Percentiles rank a stretch among this genome's conserved stretches.
Evolutionary conservation across 2,888 invertebrate species (phyloP).

Genomic region (Diaperis boleti): DNA sequence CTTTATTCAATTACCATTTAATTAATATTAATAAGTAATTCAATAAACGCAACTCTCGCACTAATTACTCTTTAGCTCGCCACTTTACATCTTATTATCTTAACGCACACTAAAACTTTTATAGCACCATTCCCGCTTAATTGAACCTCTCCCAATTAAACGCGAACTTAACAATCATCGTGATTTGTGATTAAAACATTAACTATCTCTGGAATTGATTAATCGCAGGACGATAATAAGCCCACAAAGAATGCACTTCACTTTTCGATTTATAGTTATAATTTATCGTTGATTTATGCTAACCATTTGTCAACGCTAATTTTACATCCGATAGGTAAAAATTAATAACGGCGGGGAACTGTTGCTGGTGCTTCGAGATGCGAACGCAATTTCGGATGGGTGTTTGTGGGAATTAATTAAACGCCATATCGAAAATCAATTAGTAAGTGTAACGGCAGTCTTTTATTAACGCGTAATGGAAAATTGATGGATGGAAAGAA

Average conservation of each 20-base stretch:
- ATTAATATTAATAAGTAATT: no score
- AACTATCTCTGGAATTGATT: conserved; percentile 5
- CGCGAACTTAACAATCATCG: no score
- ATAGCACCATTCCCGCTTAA: no score
- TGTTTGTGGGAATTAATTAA: conserved; percentile 9
- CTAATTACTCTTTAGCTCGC: no score
- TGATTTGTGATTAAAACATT: conserved; percentile 2
- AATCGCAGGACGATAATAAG: background rate
- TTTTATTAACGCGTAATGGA: conserved; percentile 2
- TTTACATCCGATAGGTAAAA: conserved; percentile 1
- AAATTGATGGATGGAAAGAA: conserved; percentile 20
- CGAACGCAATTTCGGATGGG: no score
- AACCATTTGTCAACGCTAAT: conserved; percentile 20
- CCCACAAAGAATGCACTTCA: conserved; percentile 4
- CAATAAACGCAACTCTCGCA: no score
- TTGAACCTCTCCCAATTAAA: no score
- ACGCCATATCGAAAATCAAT: conserved; percentile 2
- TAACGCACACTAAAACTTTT: no score
- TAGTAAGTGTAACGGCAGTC: background rate
- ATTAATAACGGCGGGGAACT: background rate
- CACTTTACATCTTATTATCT: no score
- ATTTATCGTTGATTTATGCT: conserved; percentile 25
- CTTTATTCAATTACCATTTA: no score
- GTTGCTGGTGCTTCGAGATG: background rate
- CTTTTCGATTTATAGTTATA: conserved; percentile 17